A percentile compares a stretch with the other conserved stretches of the same genome.
Conservation (phyloP, 2,888 invertebrate species). For the Suillia variegata region DNA sequence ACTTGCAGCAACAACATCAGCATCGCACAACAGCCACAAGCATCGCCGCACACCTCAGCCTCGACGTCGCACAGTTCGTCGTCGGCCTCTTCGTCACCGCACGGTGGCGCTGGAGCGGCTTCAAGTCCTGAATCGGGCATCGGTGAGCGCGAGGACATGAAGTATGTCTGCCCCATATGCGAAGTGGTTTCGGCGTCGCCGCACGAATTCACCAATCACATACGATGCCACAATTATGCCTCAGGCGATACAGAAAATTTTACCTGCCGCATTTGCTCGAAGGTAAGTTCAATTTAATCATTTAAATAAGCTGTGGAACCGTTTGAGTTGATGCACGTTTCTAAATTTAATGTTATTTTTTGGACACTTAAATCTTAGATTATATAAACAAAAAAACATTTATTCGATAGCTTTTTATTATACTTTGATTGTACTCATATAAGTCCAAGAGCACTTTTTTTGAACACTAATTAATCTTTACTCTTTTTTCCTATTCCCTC, state of each 20-base stretch:
- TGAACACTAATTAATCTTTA: too few relatives aligned
- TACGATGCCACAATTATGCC: constrained; percentile 69
- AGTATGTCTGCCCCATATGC: constrained; percentile 71
- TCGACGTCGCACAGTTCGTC: constrained; percentile 26
- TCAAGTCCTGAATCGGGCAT: constrained; percentile 58
- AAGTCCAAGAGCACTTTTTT: too few relatives aligned
- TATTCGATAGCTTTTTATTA: too few relatives aligned
- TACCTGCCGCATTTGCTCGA: constrained; percentile 61
- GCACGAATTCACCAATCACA: constrained; percentile 73
- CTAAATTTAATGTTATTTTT: neutral
- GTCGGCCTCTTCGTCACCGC: constrained; percentile 35
- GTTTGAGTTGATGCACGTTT: neutral
- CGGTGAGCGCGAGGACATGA: constrained; percentile 58
- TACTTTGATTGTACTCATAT: too few relatives aligned
- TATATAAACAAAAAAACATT: too few relatives aligned
- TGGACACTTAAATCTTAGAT: too few relatives aligned
- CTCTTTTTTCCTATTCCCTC: neutral
- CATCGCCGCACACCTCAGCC: constrained; percentile 15
- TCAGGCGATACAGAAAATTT: constrained; percentile 62
- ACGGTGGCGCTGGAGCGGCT: constrained; percentile 35
- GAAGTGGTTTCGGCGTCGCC: constrained; percentile 67
- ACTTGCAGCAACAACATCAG: constrained; percentile 15
- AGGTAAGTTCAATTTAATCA: constrained; percentile 48
- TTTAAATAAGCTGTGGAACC: neutral
- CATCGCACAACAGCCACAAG: constrained; percentile 1